Base-by-base conservation (phyloP, 2,888 invertebrate species). In the Pyralis farinalis region DNA sequence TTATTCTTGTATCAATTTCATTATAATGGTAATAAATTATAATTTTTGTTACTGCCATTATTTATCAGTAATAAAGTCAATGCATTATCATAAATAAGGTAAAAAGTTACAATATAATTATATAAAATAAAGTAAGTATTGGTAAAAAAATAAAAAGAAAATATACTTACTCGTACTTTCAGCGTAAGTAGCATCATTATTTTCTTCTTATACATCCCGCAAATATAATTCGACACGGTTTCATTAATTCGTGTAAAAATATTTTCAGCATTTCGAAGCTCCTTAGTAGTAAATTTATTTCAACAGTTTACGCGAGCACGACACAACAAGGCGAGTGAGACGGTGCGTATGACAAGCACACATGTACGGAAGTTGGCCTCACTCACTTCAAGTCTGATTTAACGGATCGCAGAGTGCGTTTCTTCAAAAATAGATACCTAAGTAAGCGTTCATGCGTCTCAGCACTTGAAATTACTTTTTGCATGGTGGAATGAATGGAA, bases 401-500 rank as follows among this genome's bases (percentile, higher is more conserved):
- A 79, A 82, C 81, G 84, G 77, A 75, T 83, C 79, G 74, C 55
- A 66, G 73, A 70, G 58, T 78, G 68, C 73, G 73, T 77, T 78
- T 71, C 71, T 76, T 82, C 76, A 75, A 80, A 82, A 76, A 81
- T 77, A 76, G 77, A 77, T 77, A 55, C 56, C 54, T 57, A 78
- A 79, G 71, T 71, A 69, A 71, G 71, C 78, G 63, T 71, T 80
- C 79, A 76, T 75, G 75, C 75, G 73, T 72, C 66, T 64, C 71
- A 69, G 69, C 77, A 77, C 73, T 84, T 81, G 73, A 81, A 82
- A 85, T 86, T 84, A 80, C 83, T 79, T 83, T 79, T 78, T 83
- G 76, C 76, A 78, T 76, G 74, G 76, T 66, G 64, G 73, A 74
- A 69, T 84, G 82, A 83, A 79, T 79, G 75, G 70, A 68, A 63